Conservation (phyloP, 2,888 invertebrate genomes). For the Prionchulus punctatus region DNA sequence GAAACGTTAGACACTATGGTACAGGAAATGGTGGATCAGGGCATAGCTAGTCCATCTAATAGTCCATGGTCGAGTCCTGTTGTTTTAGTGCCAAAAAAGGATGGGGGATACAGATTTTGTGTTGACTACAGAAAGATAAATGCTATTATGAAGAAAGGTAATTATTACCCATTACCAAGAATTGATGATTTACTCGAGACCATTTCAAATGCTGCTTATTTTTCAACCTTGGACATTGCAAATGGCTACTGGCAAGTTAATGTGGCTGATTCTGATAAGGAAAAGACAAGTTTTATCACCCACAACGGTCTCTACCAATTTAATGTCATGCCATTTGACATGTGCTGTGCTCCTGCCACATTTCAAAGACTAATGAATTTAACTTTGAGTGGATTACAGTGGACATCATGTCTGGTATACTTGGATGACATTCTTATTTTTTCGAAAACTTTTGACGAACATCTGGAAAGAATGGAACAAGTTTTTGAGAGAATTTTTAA, state of each 20-base stretch:
- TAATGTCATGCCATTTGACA: slow-evolving; percentile 1
- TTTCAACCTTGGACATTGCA: not conserved
- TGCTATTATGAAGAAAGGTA: not conserved
- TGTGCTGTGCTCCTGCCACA: slow-evolving; percentile 1
- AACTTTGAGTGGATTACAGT: not conserved
- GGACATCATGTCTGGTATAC: not conserved
- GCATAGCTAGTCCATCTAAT: no score
- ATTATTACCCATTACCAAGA: not conserved
- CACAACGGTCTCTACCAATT: not conserved
- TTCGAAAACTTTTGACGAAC: slow-evolving; percentile 10
- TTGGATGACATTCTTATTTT: slow-evolving; percentile 15
- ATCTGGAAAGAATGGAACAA: slow-evolving; percentile 9
- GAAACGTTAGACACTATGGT: no score
- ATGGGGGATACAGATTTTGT: not conserved
- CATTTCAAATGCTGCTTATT: not conserved
- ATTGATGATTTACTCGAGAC: not conserved
- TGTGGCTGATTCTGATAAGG: not conserved
- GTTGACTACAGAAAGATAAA: not conserved
- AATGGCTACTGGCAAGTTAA: not conserved
- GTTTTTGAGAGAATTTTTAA: slow-evolving; percentile 13
- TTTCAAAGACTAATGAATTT: slow-evolving; percentile 8
- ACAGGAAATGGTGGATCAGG: no score
- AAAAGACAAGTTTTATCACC: not conserved
- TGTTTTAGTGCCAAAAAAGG: slow-evolving; percentile 2
- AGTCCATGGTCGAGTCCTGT: not conserved